Conservation (phyloP, 2,113 vertebrate species). For the Festucalex cinctus region DNA sequence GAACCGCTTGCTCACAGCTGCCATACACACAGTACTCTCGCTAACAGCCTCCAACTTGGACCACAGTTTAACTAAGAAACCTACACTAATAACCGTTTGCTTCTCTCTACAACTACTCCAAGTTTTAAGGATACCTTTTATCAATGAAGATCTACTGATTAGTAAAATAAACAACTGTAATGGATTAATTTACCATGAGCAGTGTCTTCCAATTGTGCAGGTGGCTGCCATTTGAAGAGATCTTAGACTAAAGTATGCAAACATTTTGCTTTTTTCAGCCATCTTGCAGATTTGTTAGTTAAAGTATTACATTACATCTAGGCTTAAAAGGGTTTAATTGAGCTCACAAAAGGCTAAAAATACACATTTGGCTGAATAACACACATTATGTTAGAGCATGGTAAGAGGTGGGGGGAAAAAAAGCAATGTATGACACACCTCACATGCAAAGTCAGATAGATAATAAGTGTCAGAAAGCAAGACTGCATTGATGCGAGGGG, state of each 20-base stretch:
- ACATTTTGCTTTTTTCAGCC: not conserved
- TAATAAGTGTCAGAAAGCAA: constrained; percentile 49
- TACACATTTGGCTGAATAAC: not conserved
- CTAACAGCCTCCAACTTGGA: not conserved
- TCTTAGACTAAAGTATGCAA: not conserved
- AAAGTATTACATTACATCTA: not conserved
- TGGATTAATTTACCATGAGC: not conserved
- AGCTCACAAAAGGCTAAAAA: not conserved
- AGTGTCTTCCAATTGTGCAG: not conserved
- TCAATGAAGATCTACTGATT: not conserved
- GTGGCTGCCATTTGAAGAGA: not conserved
- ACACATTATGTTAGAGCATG: constrained; percentile 32
- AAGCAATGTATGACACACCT: constrained; percentile 26
- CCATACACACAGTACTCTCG: not conserved
- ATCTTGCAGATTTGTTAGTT: not conserved
- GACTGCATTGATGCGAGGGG: constrained; percentile 78
- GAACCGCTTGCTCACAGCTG: too few species aligned
- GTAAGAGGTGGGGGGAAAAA: constrained; percentile 34
- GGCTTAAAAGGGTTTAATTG: not conserved
- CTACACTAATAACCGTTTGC: not conserved
- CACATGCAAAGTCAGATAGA: constrained; percentile 49
- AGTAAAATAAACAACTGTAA: not conserved
- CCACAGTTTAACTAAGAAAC: not conserved
- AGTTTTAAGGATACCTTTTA: not conserved
- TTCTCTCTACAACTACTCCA: not conserved